These are phyloP conservation scores for Sarcophaga rosellei DNA, from an alignment of 2,888 invertebrate genomes.

Conservation along the genomic window DNA sequence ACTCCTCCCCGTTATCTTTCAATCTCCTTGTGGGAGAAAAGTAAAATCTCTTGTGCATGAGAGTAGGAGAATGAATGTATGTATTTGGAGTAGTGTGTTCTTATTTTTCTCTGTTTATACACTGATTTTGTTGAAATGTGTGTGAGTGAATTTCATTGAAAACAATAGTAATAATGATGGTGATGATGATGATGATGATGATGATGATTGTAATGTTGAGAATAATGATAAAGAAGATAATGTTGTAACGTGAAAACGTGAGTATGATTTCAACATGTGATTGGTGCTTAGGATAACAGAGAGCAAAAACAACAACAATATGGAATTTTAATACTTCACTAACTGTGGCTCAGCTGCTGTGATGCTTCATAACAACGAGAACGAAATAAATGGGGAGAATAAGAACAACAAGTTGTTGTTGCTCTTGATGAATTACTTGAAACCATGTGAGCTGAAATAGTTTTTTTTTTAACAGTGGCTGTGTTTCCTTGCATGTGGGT, in stretches of 20 bases:
- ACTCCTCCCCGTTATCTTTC: neutral
- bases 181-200: neutral
- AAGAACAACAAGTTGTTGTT: constrained; percentile 25
- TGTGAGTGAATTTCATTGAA: neutral
- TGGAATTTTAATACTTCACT: neutral
- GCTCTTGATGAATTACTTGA: neutral
- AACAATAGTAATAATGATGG: no score
- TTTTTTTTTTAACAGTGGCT: no score
- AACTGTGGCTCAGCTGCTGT: neutral
- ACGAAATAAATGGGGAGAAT: neutral
- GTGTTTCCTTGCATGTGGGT: neutral
- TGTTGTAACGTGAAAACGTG: constrained; percentile 45
- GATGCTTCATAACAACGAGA: neutral
- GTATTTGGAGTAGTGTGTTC: no score
- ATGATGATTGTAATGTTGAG: neutral
- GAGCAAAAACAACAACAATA: neutral
- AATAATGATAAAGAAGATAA: neutral
- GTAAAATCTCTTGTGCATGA: no score
- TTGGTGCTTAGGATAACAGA: constrained; percentile 31
- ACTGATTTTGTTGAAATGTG: neutral
- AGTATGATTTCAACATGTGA: constrained; percentile 65
- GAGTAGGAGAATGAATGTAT: no score
- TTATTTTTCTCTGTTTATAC: no score
- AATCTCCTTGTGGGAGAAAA: neutral
- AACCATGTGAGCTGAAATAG: no score